Percentiles rank a stretch among this genome's conserved stretches.
Evolutionary conservation across 2,797 vertebrate species (phyloP).

Genomic region (Botia kubotai): DNA sequence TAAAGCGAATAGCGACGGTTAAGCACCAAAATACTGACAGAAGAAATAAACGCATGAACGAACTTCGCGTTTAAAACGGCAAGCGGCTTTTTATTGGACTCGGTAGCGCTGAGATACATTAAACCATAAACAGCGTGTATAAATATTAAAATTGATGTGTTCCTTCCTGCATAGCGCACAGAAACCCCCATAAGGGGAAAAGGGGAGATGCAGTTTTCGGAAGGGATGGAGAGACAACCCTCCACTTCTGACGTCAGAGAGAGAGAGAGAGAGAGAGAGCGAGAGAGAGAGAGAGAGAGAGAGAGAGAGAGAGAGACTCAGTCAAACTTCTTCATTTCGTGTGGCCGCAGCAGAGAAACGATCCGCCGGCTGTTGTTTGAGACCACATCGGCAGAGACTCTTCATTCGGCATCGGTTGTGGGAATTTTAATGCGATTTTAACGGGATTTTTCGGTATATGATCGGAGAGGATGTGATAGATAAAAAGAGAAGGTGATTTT

Average conservation of each 20-base stretch:
- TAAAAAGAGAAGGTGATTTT: slow-evolving; percentile 2
- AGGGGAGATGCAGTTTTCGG: not conserved
- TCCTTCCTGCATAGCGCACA: not conserved
- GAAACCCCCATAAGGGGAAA: not conserved
- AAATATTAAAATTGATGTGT: not conserved
- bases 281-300: slow-evolving; percentile 1
- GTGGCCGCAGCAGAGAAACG: slow-evolving; percentile 3
- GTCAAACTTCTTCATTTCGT: slow-evolving; percentile 32
- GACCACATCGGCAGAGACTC: too few relatives aligned
- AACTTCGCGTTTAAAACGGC: not conserved
- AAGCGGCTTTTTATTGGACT: not conserved
- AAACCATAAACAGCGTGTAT: not conserved
- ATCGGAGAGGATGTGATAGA: not conserved
- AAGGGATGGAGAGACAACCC: slow-evolving; percentile 19
- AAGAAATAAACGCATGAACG: not conserved
- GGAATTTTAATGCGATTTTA: not conserved
- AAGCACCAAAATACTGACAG: not conserved
- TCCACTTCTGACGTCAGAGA: slow-evolving; percentile 20
- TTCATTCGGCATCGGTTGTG: not conserved
- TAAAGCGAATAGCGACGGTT: not conserved
- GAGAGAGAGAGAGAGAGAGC: not conserved
- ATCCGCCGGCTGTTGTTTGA: not conserved
- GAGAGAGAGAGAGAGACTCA: slow-evolving; percentile 5
- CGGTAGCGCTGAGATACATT: not conserved
- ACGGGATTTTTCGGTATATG: not conserved